Evolutionary conservation across 2,888 invertebrate genomes (phyloP).

Genomic region (Lepidonotus clava): DNA sequence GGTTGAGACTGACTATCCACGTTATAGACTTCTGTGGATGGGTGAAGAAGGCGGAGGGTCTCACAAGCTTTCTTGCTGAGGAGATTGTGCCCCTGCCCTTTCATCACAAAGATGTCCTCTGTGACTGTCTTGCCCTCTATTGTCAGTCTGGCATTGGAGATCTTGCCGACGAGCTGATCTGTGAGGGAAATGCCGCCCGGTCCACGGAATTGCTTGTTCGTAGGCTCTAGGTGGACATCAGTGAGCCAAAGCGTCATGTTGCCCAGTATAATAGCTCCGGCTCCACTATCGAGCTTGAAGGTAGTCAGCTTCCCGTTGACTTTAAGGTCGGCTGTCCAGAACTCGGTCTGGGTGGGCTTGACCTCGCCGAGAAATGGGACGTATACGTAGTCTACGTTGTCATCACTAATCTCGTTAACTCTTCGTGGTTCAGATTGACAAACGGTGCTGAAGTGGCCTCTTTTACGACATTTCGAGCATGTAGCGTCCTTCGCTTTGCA

Average conservation of each 20-base stretch:
- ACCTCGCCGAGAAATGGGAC: neutral
- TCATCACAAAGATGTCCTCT: neutral
- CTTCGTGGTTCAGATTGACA: no score
- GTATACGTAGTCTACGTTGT: neutral
- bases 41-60: neutral
- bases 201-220: neutral
- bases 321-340: no score
- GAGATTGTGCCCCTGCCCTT: neutral
- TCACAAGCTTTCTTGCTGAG: neutral
- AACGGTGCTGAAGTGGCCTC: neutral
- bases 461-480: neutral
- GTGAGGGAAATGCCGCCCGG: no score
- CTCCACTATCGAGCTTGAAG: no score
- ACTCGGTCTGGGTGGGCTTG: no score
- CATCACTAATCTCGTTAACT: no score
- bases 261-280: neutral
- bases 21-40: conserved; percentile 23
- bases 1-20: conserved; percentile 23
- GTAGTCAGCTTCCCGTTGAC: no score
- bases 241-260: neutral
- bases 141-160: neutral
- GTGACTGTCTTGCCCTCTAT: neutral
- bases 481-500: no score
- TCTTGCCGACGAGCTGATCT: neutral
- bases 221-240: neutral